These are phyloP conservation scores for Etheostoma perlongum DNA, from an alignment of 2,797 vertebrate genomes.

Conservation along the genomic window DNA sequence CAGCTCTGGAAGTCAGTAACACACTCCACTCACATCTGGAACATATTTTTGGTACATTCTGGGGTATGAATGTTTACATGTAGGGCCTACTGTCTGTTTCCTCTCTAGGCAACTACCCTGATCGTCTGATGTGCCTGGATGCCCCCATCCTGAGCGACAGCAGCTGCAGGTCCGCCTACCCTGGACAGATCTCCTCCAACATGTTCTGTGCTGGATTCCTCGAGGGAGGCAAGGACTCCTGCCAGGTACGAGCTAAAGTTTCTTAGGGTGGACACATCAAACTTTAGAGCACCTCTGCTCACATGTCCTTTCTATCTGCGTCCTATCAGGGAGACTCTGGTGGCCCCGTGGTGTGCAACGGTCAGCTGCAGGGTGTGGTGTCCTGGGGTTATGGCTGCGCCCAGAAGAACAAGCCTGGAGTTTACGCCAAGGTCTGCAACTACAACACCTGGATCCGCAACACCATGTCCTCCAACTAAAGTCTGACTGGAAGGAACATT, in stretches of 20 bases:
- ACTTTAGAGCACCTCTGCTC: constrained; percentile 16
- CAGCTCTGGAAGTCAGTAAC: constrained; percentile 82
- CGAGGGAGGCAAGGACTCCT: constrained; percentile 90
- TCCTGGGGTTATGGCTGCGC: constrained; percentile 87
- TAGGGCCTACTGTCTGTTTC: neutral
- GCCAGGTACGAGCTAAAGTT: constrained; percentile 82
- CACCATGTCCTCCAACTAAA: constrained; percentile 83
- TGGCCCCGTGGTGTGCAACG: constrained; percentile 83
- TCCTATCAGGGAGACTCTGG: constrained; percentile 83
- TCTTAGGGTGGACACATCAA: neutral
- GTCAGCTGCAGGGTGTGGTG: constrained; percentile 84
- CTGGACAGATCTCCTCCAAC: constrained; percentile 85
- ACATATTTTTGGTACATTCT: no score
- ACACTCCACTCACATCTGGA: neutral
- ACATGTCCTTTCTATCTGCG: constrained; percentile 21
- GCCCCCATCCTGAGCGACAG: constrained; percentile 84
- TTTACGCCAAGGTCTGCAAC: constrained; percentile 87
- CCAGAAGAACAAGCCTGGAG: constrained; percentile 80
- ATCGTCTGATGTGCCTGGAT: constrained; percentile 84
- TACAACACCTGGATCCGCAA: constrained; percentile 81
- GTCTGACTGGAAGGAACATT: neutral
- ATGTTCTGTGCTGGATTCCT: constrained; percentile 90
- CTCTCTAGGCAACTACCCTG: constrained; percentile 65
- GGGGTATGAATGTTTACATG: neutral
- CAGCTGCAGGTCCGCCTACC: constrained; percentile 81